Evolutionary conservation across 2,113 vertebrate species (phyloP).

Genomic region (Hippocampus zosterae): DNA sequence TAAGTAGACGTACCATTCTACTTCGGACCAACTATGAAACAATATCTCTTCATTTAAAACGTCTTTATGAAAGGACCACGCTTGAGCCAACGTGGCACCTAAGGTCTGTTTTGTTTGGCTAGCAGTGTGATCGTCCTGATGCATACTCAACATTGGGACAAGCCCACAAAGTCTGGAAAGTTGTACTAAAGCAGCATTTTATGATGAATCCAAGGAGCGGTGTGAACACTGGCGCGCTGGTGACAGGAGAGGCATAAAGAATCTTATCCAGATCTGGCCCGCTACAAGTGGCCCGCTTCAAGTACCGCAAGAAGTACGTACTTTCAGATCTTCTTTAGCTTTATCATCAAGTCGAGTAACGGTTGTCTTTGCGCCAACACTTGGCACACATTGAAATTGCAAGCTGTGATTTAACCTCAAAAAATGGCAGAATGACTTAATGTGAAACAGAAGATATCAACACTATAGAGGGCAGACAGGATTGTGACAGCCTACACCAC

Average conservation of each 20-base stretch:
- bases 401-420: background rate
- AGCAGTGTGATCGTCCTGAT: background rate
- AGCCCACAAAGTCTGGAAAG: background rate
- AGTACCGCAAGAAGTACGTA: too few relatives aligned
- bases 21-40: too few relatives aligned
- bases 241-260: background rate
- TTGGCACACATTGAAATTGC: background rate
- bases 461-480: slow-evolving; percentile 23
- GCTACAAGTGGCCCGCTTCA: background rate
- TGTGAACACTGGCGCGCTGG: background rate
- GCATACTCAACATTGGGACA: background rate
- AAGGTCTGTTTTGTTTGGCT: background rate
- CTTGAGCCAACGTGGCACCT: too few relatives aligned
- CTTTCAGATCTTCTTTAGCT: background rate
- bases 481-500: slow-evolving; percentile 32
- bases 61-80: too few relatives aligned
- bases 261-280: too few relatives aligned
- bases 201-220: background rate
- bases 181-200: background rate
- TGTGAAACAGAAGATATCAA: slow-evolving; percentile 55
- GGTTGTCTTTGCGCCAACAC: background rate
- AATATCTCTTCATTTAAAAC: too few relatives aligned
- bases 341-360: background rate
- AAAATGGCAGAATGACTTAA: slow-evolving; percentile 25
- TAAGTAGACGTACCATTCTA: too few relatives aligned